Evolutionary conservation across 2,113 vertebrate species (phyloP), one percentile per base, ranked within the genome.

Genomic region (Pachypanchax playfairii): DNA sequence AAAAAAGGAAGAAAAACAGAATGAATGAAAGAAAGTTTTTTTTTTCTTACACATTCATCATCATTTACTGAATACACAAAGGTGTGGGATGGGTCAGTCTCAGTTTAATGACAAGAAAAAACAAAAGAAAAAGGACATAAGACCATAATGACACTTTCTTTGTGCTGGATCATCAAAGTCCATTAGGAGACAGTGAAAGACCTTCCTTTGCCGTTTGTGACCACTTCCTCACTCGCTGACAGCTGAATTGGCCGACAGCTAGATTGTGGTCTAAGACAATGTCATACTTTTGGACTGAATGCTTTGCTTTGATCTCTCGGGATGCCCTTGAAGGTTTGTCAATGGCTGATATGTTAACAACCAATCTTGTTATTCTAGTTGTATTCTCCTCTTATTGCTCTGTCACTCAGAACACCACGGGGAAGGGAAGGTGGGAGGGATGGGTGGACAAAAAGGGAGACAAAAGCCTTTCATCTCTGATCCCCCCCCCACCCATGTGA

Each of bases 341-440:
- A 79, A 79, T 70, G 64, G 68, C 75, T 69, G 84, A 88, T 87
- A 84, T 88, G 87, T 87, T 88, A 88, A 89, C 89, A 83, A 83
- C 83, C 77, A 39, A 53, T 78, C 78, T 75, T 73, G 58, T 86
- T 80, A 76, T 75, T 80, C 76, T 51, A 49, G 62, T 49, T 82
- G 77, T 71, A 36, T 82, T 80, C 78, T 85, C 64, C 78, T 85
- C 81, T 70, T 79, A 74, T 60, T 75, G 74, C 55, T 62, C 75
- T 74, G 86, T 75, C 80, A 75, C 73, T 86, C 77, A 69, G 76
- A 26, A 46, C 69, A 68, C 43, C 2, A 22, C 50, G 62, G 39
- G 67, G 64, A 74, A 66, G 58, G 47, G 73, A 74, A 53, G 22
- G 47, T 63, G 50, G 65, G 60, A 43, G 46, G 51, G 52, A 29